Base-by-base conservation (phyloP, 2,888 invertebrate species). In the Margaritifera margaritifera region DNA sequence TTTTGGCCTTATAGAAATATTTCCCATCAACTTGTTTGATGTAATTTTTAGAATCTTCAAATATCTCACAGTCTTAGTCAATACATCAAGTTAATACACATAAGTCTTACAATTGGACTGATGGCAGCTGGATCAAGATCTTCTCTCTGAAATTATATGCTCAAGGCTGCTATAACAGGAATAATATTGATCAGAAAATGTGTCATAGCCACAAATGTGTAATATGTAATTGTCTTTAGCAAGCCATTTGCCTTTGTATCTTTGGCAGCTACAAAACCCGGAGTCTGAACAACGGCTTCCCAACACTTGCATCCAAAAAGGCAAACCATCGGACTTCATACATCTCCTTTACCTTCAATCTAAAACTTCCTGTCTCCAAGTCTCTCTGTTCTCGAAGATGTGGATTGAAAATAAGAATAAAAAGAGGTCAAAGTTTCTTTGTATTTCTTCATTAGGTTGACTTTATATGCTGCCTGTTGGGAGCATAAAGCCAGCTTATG, bases 261-360 rank as follows among this genome's bases (percentile, higher is more conserved):
- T 51, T 57, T 65, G 50, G 65, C 65, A 50, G 58, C 65, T 58
- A 59, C 65, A 50, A 51, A 57, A n/a, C n/a, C n/a, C 18, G 52
- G 59, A n/a, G 65, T 65, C 59, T 65, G 65, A 22, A 59, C 65
- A 20, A 65, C 27, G 8, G 65, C 65, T 50, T 65, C 65, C 58
- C 65, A 65, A 25, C 65, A 65, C 52, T 65, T 57, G 65, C 57
- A 57, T 65, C 65, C 50, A 58, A 58, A 52, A 65, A 65, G 11
- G 59, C 65, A 58, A 65, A 58, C 65, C 65, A 65, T 22, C 65
- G 50, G n/a, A 57, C 58, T 50, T 65, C 65, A 58, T 65, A 52
- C 20, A 65, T 65, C 59, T 65, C 65, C 57, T 65, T 65, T n/a
- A 65, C 65, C 25, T 65, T 65, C 19, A 65, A 25, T 65, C 65